phyloP scores from a whole-genome alignment of 2,113 vertebrate genomes.

The Carassius auratus region DNA sequence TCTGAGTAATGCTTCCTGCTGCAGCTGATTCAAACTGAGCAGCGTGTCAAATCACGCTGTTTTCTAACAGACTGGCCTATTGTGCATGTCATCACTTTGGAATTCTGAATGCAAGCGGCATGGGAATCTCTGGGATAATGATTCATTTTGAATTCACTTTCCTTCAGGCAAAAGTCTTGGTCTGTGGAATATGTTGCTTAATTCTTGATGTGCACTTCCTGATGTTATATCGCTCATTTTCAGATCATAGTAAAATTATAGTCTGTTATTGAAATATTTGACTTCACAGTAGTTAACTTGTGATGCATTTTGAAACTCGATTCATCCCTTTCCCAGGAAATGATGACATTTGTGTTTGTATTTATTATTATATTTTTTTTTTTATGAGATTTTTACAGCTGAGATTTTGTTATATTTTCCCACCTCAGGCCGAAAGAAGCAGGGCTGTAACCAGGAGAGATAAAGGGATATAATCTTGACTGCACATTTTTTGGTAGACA shows the following conservation, averaged over 20 bases:
- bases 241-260: neutral
- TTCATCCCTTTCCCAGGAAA: too few species aligned
- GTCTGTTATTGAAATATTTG: neutral
- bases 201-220: neutral
- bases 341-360: too few species aligned
- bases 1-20: constrained; percentile 34
- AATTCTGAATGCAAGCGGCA: constrained; percentile 14
- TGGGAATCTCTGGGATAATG: neutral
- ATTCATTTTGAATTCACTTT: constrained; percentile 19
- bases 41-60: neutral
- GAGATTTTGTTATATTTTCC: too few species aligned
- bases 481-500: too few species aligned
- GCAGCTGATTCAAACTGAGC: neutral
- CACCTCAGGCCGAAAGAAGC: too few species aligned
- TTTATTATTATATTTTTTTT: too few species aligned
- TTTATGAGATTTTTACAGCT: too few species aligned
- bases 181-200: neutral
- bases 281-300: neutral
- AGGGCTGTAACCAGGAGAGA: too few species aligned
- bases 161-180: neutral
- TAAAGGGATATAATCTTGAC: too few species aligned
- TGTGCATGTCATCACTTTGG: constrained; percentile 41
- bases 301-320: too few species aligned
- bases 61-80: constrained; percentile 14
- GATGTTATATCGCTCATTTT: neutral